These are phyloP conservation scores for Temnopleurus reevesii DNA, from an alignment of 53 echinoderm and acorn worm genomes.

Conservation along the genomic window DNA sequence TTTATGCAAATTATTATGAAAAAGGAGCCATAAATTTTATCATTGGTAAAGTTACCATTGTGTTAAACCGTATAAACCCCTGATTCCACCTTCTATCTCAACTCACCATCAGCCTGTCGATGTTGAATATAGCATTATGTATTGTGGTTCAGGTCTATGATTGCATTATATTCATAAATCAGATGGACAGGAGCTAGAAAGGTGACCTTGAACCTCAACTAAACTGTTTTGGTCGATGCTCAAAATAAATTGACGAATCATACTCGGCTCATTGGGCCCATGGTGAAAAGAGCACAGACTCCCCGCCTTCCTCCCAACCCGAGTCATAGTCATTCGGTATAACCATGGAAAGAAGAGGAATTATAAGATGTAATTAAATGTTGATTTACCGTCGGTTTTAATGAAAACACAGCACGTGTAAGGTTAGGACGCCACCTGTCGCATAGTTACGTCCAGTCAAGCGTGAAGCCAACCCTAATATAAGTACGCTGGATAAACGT, in stretches of 20 bases:
- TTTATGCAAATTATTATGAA: too few species aligned
- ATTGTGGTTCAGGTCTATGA: too few species aligned
- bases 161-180: background rate
- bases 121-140: too few species aligned
- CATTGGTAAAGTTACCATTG: too few species aligned
- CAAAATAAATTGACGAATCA: slow-evolving; percentile 3
- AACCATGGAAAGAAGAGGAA: slow-evolving; percentile 4
- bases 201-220: background rate
- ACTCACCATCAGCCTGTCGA: too few species aligned
- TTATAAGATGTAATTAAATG: slow-evolving; percentile 30
- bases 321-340: background rate
- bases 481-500: too few species aligned
- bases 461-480: background rate
- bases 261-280: background rate
- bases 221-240: background rate
- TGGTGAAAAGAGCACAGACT: background rate
- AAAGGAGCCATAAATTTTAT: too few species aligned
- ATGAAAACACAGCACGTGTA: slow-evolving; percentile 41
- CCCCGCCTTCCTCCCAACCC: background rate
- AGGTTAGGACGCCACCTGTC: slow-evolving; percentile 35
- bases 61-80: too few species aligned
- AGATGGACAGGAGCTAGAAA: background rate
- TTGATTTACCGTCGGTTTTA: slow-evolving; percentile 26
- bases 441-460: background rate
- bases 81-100: too few species aligned